A percentile compares a stretch with the other conserved stretches of the same genome.
Conservation (phyloP, 1,140 invertebrate species). For the Danaus melanippus region DNA sequence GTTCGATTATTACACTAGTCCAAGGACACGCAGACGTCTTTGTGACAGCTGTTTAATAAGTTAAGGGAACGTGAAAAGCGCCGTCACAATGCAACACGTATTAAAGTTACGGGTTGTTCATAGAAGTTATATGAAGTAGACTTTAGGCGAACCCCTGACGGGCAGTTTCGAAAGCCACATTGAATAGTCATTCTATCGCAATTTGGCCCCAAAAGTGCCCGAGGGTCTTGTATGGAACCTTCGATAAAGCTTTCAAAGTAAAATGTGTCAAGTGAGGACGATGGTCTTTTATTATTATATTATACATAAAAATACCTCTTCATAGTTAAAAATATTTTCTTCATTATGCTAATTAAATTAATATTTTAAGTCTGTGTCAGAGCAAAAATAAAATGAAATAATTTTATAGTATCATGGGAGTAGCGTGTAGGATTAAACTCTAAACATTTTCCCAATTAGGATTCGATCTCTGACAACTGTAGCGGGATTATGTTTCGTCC, state of each 20-base stretch:
- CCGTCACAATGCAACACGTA: conserved; percentile 26
- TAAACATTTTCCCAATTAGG: too few species aligned
- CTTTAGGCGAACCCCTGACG: conserved; percentile 30
- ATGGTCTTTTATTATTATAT: too few species aligned
- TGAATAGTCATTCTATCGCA: conserved; percentile 39
- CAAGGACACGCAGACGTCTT: conserved; percentile 10
- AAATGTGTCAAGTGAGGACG: conserved; percentile 1
- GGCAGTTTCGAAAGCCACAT: conserved; percentile 27
- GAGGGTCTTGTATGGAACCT: conserved; percentile 6
- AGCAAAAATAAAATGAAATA: too few species aligned
- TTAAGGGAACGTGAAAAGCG: conserved; percentile 20
- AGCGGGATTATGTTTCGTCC: too few species aligned
- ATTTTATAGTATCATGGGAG: too few species aligned
- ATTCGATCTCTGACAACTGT: too few species aligned
- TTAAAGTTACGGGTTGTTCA: conserved; percentile 28
- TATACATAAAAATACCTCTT: too few species aligned
- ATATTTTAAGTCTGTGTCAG: too few species aligned
- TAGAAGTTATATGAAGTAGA: conserved; percentile 27
- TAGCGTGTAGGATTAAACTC: too few species aligned
- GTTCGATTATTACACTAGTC: too few species aligned
- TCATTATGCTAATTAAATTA: too few species aligned
- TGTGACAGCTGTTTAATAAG: conserved; percentile 25
- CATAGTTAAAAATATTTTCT: too few species aligned
- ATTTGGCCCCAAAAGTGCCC: conserved; percentile 33
- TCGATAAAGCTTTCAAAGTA: conserved; percentile 9